Percentiles rank a stretch among this genome's conserved stretches.
Evolutionary conservation across 2,888 invertebrate species (phyloP).

Genomic region (Xylophagus ater): DNA sequence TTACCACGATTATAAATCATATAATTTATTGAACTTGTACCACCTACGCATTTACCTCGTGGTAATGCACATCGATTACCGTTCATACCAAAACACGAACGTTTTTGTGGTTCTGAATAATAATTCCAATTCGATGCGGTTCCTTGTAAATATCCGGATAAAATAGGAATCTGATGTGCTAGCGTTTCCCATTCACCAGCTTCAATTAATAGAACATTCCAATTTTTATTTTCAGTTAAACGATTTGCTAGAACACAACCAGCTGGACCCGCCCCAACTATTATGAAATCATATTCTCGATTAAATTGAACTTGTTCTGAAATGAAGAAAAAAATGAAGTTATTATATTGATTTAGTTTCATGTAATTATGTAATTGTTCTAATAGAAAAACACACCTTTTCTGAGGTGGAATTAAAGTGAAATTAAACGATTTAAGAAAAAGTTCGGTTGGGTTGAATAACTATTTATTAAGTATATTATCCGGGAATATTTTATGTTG

Average conservation of each 20-base stretch:
- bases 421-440: no score
- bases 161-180: constrained; percentile 29
- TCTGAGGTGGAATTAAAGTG: no score
- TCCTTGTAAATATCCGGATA: constrained; percentile 30
- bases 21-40: constrained; percentile 49
- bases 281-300: constrained; percentile 69
- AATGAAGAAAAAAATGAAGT: constrained; percentile 29
- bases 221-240: constrained; percentile 36
- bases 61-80: constrained; percentile 40
- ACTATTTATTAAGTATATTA: no score
- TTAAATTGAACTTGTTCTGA: constrained; percentile 37
- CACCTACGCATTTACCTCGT: constrained; percentile 48
- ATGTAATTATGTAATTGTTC: neutral
- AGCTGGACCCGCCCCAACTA: constrained; percentile 77
- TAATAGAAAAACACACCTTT: no score
- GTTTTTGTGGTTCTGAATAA: constrained; percentile 51
- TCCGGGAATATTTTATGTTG: no score
- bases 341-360: neutral
- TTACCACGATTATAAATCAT: constrained; percentile 68
- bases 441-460: no score
- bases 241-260: constrained; percentile 44
- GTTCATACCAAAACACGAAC: constrained; percentile 44
- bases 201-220: constrained; percentile 43
- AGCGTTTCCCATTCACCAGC: constrained; percentile 42
- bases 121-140: constrained; percentile 60